Evolutionary conservation across 2,888 invertebrate species (phyloP).

Genomic region (Diloba caeruleocephala): DNA sequence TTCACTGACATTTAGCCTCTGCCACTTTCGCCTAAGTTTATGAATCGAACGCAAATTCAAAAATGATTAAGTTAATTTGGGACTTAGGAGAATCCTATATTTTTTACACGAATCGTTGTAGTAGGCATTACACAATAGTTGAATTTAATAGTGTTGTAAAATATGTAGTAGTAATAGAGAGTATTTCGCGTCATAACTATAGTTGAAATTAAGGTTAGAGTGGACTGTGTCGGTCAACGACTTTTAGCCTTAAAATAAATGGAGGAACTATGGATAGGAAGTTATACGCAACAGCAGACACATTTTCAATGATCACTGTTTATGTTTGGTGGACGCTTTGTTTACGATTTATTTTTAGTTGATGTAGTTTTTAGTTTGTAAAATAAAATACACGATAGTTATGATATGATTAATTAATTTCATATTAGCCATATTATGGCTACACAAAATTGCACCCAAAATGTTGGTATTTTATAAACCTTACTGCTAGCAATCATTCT

Average conservation of each 20-base stretch:
- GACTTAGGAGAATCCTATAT: slow-evolving; percentile 48
- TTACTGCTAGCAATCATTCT: no score
- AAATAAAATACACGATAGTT: no score
- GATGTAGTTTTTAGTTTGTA: slow-evolving; percentile 3
- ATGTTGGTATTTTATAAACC: no score
- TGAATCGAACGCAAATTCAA: slow-evolving; percentile 49
- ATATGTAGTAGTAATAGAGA: slow-evolving; percentile 2
- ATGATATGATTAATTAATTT: no score
- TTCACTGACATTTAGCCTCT: slow-evolving; percentile 45
- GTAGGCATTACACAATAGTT: slow-evolving; percentile 54
- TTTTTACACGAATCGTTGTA: slow-evolving; percentile 59
- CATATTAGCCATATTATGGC: no score
- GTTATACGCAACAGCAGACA: slow-evolving; percentile 65
- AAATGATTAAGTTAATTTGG: slow-evolving; percentile 25
- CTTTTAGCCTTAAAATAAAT: slow-evolving; percentile 68
- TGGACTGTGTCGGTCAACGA: slow-evolving; percentile 65
- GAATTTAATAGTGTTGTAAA: slow-evolving; percentile 39
- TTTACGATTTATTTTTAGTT: slow-evolving; percentile 66
- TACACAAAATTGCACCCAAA: no score
- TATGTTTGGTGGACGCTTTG: slow-evolving; percentile 69
- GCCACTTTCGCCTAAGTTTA: slow-evolving; percentile 57
- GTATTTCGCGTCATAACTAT: slow-evolving; percentile 21
- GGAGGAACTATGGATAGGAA: slow-evolving; percentile 83
- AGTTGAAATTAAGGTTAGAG: slow-evolving; percentile 39
- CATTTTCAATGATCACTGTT: slow-evolving; percentile 70